phyloP scores from a whole-genome alignment of 1,140 invertebrate species.

The roundworm (Caenorhabditis elegans) region DNA sequence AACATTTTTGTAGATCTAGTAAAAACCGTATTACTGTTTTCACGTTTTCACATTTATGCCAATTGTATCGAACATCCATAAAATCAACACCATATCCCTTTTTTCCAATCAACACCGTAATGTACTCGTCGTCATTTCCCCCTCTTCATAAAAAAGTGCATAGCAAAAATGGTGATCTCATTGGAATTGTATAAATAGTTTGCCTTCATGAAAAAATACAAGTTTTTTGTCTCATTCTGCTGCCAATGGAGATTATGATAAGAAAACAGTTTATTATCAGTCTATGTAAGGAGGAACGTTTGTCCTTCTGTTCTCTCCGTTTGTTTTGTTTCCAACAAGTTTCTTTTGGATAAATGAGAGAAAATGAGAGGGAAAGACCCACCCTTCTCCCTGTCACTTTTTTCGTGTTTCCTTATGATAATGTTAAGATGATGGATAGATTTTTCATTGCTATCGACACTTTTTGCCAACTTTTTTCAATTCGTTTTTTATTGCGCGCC shows the following conservation, averaged over 20 bases:
- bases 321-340: slow-evolving; percentile 25
- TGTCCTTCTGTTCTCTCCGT: neutral
- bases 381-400: neutral
- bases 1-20: no score
- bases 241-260: slow-evolving; percentile 11
- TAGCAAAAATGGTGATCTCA: neutral
- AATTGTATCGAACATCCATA: slow-evolving; percentile 24
- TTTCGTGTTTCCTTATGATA: slow-evolving; percentile 22
- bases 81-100: neutral
- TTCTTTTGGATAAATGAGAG: neutral
- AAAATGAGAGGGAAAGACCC: neutral
- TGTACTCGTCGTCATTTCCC: neutral
- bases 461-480: neutral
- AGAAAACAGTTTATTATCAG: neutral
- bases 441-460: neutral
- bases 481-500: neutral
- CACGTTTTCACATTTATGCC: neutral
- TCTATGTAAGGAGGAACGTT: neutral
- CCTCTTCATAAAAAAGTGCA: neutral
- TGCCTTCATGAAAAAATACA: neutral
- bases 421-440: neutral
- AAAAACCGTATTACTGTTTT: no score
- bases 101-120: neutral
- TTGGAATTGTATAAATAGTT: slow-evolving; percentile 8
- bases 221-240: neutral